Base-by-base conservation (phyloP, 1,140 invertebrate species). In the Platyscapa corneri region DNA sequence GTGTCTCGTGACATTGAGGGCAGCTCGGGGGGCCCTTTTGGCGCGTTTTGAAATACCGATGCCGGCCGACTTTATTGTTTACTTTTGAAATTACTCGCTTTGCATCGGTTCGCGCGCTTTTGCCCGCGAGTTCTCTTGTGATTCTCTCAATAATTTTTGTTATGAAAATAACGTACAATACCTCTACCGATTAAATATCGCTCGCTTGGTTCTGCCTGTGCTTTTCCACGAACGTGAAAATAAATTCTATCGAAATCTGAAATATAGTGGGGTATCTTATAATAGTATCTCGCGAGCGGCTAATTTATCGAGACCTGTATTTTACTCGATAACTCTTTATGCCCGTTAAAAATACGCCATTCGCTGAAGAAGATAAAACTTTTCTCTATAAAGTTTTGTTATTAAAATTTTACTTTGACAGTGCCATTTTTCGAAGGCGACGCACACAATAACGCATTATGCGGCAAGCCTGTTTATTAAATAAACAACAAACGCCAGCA, bases 51-150 rank as follows among this genome's bases (percentile, higher is more conserved):
- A 70, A 82, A 82, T 82, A 82, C 46, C 39, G 18, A 67, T 3
- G 16, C 64, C 6, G 34, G n/a, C n/a, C n/a, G n/a, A n/a, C n/a
- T n/a, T n/a, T n/a, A 23, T 72, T 82, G 67, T 82, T 82, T 82
- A 82, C 70, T 49, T 82, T 82, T 53, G 67, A 82, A 82, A 82
- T 82, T 82, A 82, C 80, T 82, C 74, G 5, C 37, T 72, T 83
- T 32, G 77, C 72, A 64, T 83, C 79, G 23, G 83, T 65, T 82
- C n/a, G 65, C 75, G 34, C 65, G 46, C 23, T 32, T 82, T 82
- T 65, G 49, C 67, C n/a, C 42, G 18, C 20, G 1, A 39, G 10
- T 16, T 39, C 32, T 64, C 53, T 30, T 67, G 0, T 46, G 27
- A 60, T 37, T 78, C 32, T 39, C 23, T 37, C 5, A 3, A 56